Evolutionary conservation across 2,113 vertebrate species (phyloP).

Genomic region (Perccottus glenii): DNA sequence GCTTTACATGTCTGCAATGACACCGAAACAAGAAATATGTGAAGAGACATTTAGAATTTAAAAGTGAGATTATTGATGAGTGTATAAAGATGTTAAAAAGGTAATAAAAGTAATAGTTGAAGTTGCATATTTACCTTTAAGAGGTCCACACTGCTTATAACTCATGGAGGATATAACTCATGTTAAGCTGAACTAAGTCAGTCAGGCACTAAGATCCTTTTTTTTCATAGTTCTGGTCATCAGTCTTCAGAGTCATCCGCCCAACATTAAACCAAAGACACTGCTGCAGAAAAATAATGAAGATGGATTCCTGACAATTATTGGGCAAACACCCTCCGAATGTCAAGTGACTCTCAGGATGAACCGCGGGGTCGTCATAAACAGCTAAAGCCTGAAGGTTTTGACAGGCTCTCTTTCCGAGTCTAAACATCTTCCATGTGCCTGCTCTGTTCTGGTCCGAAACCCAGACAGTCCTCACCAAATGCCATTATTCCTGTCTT

Average conservation of each 20-base stretch:
- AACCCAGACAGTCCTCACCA: conserved; percentile 35
- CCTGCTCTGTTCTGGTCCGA: conserved; percentile 49
- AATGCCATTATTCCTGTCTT: conserved; percentile 9
- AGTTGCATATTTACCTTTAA: too few relatives aligned
- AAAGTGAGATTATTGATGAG: too few relatives aligned
- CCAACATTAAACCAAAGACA: conserved; percentile 25
- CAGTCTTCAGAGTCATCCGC: conserved; percentile 4
- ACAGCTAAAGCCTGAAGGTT: conserved; percentile 58
- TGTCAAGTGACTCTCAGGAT: conserved; percentile 57
- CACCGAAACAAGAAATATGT: too few relatives aligned
- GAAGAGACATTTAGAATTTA: too few relatives aligned
- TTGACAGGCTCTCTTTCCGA: conserved; percentile 57
- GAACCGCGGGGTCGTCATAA: conserved; percentile 49
- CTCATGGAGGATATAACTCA: background rate
- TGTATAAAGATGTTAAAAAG: too few relatives aligned
- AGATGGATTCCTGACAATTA: conserved; percentile 42
- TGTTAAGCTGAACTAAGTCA: background rate
- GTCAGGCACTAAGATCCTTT: background rate
- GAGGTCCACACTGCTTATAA: background rate
- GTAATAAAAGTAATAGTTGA: too few relatives aligned
- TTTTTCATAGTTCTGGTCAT: background rate
- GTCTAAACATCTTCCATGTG: conserved; percentile 67
- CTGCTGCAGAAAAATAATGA: conserved; percentile 38
- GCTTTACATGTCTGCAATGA: too few relatives aligned
- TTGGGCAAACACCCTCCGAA: conserved; percentile 41